phyloP scores from a whole-genome alignment of 1,140 invertebrate genomes.

The Cyrtorhinus lividipennis region DNA sequence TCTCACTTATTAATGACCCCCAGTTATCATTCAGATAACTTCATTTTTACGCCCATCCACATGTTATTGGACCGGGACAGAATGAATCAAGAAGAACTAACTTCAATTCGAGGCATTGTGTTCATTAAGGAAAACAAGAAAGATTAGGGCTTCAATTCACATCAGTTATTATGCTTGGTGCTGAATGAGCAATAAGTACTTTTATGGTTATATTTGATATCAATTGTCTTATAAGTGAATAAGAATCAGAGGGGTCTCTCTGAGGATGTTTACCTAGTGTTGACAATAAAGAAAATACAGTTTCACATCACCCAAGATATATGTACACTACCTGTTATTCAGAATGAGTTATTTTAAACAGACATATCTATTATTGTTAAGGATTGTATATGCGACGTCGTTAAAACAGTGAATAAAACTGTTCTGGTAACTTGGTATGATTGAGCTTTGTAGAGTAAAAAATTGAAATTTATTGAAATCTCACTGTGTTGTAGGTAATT shows the following conservation, averaged over 20 bases:
- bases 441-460: neutral
- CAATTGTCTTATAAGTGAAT: neutral
- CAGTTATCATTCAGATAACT: too few relatives aligned
- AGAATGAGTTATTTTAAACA: conserved; percentile 14
- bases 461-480: neutral
- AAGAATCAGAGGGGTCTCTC: conserved; percentile 8
- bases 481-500: neutral
- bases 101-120: conserved; percentile 10
- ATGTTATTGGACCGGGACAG: too few relatives aligned
- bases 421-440: neutral
- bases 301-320: neutral
- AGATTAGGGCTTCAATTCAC: conserved; percentile 5
- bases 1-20: too few relatives aligned
- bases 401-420: neutral
- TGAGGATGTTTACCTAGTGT: conserved; percentile 16
- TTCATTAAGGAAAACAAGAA: conserved; percentile 17
- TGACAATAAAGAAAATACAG: conserved; percentile 16
- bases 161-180: conserved; percentile 17
- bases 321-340: neutral
- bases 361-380: conserved; percentile 17
- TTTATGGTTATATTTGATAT: conserved; percentile 12
- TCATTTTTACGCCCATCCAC: too few relatives aligned
- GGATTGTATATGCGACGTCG: neutral
- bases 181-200: conserved; percentile 16
- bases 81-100: too few relatives aligned